Evolutionary conservation across 2,797 vertebrate genomes (phyloP), one percentile per base, ranked within the genome.

Genomic region (Chanos chanos): DNA sequence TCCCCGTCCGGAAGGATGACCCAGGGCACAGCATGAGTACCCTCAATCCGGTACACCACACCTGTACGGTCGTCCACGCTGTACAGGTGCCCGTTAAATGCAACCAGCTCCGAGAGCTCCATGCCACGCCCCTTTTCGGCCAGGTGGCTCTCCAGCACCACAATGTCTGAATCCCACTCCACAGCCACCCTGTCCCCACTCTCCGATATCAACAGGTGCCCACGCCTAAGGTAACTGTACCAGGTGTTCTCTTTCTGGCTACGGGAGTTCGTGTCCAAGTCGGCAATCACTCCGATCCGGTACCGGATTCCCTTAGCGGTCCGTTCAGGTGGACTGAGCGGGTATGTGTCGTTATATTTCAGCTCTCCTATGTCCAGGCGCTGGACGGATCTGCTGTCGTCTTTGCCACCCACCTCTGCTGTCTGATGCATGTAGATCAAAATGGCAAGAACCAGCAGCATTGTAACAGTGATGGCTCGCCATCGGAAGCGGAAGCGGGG

Each of bases 111-210:
- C 0, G 96, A 99, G 37, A 99, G 92, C 85, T 99, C 96, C 96
- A 99, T 99, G 22, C 94, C 96, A 33, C 96, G 74, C 3, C 95
- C 96, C 71, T 95, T 97, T 79, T 98, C 96, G 0, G 96, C 85
- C 81, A 99, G 83, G 81, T 98, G 94, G 59, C 92, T 93, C 71
- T 92, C 92, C 75, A 99, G 82, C 71, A 92, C 15, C 25, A 81
- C 75, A n/a, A 48, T 81, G 0, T 92, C 88, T 0, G 70, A 40
- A 34, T 99, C 96, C 96, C 96, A 99, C 47, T 95, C 90, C 44
- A 99, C 86, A 4, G 57, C 57, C 67, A 85, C 81, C 91, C 91
- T 8, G 92, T 94, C 0, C 89, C 92, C 74, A 84, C 81, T 0
- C 89, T 94, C 78, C 0, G 64, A 61, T 45, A 99, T 86, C 22